These are phyloP conservation scores for Euphonia xanthogaster DNA, from an alignment of 2,797 vertebrate species.

Conservation along the genomic window DNA sequence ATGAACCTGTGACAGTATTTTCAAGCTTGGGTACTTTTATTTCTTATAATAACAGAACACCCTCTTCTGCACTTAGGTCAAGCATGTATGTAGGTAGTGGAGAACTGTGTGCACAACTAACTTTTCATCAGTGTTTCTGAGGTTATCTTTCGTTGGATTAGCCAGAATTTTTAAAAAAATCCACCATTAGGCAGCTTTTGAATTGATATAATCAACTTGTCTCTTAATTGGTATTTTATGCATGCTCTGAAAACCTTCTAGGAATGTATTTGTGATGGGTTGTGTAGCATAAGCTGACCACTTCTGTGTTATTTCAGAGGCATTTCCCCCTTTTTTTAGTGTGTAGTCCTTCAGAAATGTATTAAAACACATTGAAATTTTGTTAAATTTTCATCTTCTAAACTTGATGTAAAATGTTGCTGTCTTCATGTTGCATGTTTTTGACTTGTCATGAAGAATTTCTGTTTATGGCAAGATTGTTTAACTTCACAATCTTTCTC, in stretches of 20 bases:
- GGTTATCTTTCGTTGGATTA: background rate
- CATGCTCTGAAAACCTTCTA: background rate
- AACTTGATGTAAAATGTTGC: background rate
- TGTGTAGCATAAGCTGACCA: background rate
- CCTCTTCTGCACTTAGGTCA: background rate
- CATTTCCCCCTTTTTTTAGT: background rate
- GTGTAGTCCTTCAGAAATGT: background rate
- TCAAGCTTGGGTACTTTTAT: background rate
- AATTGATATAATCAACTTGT: background rate
- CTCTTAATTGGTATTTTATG: background rate
- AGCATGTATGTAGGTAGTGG: background rate
- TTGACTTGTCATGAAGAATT: background rate
- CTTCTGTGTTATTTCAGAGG: background rate
- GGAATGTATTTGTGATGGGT: background rate
- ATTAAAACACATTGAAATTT: background rate
- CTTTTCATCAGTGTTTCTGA: constrained; percentile 1
- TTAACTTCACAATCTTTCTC: background rate
- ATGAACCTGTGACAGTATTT: background rate
- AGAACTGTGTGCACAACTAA: background rate
- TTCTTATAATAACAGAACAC: background rate
- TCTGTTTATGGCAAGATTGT: background rate
- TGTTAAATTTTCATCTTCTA: background rate
- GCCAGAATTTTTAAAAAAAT: background rate
- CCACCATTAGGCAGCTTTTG: background rate
- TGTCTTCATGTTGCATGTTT: background rate